phyloP scores from a whole-genome alignment of 2,113 vertebrate species.

The Phodopus roborovskii region DNA sequence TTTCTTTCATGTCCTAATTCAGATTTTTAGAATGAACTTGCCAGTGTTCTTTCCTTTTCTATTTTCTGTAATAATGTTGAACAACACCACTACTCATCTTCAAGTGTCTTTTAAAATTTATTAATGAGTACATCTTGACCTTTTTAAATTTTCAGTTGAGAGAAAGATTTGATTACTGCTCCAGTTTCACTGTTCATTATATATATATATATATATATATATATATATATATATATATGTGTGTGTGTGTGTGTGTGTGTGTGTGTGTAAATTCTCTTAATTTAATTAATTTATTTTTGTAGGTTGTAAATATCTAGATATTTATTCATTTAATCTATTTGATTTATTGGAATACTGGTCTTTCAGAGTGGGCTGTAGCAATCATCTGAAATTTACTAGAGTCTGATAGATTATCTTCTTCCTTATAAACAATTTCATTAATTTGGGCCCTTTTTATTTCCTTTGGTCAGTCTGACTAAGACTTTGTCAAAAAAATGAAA shows the following conservation, averaged over 20 bases:
- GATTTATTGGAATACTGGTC: not conserved
- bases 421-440: not conserved
- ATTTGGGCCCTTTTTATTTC: not conserved
- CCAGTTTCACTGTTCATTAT: too few species aligned
- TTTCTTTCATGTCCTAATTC: not conserved
- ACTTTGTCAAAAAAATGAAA: too few species aligned
- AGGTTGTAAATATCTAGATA: not conserved
- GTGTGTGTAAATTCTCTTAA: not conserved
- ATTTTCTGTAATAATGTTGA: not conserved
- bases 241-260: too few species aligned
- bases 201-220: too few species aligned
- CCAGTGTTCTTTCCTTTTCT: not conserved
- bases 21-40: not conserved
- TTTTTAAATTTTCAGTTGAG: not conserved
- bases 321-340: not conserved
- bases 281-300: not conserved
- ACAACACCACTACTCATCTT: not conserved
- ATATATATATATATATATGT: too few species aligned
- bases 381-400: not conserved
- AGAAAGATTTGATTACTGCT: not conserved
- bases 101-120: not conserved
- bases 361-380: not conserved
- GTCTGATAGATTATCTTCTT: not conserved
- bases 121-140: not conserved
- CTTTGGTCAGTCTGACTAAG: not conserved